These are phyloP conservation scores for Lordiphosa stackelbergi DNA, from an alignment of 1,140 invertebrate species.

Conservation along the genomic window DNA sequence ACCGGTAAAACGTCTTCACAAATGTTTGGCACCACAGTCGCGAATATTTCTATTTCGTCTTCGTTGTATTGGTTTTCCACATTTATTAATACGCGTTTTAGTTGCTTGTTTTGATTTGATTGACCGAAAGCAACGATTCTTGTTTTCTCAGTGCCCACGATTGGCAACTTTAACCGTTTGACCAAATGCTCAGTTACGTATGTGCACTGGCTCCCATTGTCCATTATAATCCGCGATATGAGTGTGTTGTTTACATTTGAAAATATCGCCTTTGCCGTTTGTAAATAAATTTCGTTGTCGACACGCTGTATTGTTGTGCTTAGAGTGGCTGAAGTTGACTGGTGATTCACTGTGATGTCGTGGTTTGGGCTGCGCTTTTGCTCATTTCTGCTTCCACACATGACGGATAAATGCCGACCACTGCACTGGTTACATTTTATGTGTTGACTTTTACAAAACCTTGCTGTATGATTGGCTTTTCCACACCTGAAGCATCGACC, in stretches of 20 bases:
- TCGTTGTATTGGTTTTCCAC: not conserved
- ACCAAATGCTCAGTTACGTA: not conserved
- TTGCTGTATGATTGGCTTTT: not conserved
- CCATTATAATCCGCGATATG: not conserved
- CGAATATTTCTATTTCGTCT: slow-evolving; percentile 1
- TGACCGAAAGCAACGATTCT: not conserved
- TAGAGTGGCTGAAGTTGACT: not conserved
- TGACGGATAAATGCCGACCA: not conserved
- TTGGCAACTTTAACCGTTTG: not conserved
- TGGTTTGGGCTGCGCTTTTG: not conserved
- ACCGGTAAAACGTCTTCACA: slow-evolving; percentile 1
- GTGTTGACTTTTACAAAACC: not conserved
- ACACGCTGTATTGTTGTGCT: not conserved
- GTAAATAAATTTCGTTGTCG: slow-evolving; percentile 1
- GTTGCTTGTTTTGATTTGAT: slow-evolving; percentile 1
- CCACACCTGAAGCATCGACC: not conserved
- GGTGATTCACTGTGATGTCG: not conserved
- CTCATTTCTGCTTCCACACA: not conserved
- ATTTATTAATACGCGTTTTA: not conserved
- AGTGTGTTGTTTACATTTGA: not conserved
- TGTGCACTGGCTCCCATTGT: slow-evolving; percentile 1
- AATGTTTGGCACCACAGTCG: not conserved
- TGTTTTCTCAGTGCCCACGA: not conserved
- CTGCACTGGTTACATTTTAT: not conserved
- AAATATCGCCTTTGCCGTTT: not conserved